phyloP scores from a whole-genome alignment of 2,797 vertebrate genomes.

The Takifugu rubripes region DNA sequence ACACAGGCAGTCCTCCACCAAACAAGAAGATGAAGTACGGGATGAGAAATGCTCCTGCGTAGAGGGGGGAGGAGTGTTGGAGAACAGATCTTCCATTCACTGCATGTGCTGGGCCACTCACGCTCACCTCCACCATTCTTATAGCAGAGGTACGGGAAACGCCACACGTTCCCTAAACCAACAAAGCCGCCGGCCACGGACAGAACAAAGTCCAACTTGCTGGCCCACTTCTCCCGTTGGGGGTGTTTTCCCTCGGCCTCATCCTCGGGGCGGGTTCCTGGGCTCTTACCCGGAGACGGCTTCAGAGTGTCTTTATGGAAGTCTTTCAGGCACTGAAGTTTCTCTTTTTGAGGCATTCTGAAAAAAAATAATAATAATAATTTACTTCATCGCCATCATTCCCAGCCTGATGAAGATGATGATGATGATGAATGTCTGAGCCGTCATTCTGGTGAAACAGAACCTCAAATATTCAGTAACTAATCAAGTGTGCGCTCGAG shows the following conservation, averaged over 20 bases:
- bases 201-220: constrained; percentile 97
- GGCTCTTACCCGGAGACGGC: constrained; percentile 95
- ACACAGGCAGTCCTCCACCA: constrained; percentile 95
- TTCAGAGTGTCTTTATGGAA: constrained; percentile 99
- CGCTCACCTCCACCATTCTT: constrained; percentile 96
- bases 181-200: constrained; percentile 97
- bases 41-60: constrained; percentile 96
- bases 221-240: constrained; percentile 96
- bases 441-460: too few relatives aligned
- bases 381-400: too few relatives aligned
- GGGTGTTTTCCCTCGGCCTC: constrained; percentile 95
- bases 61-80: not conserved
- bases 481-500: too few relatives aligned
- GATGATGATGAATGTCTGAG: too few relatives aligned
- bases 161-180: constrained; percentile 96
- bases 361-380: not conserved
- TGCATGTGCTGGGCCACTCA: too few relatives aligned
- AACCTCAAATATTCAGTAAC: too few relatives aligned
- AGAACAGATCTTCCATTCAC: too few relatives aligned
- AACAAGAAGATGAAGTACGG: constrained; percentile 99
- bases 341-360: constrained; percentile 95
- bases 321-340: constrained; percentile 95
- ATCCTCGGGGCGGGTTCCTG: constrained; percentile 91
- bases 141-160: constrained; percentile 99
- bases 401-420: too few relatives aligned